A percentile compares a stretch with the other conserved stretches of the same genome.
Evolutionary conservation across 2,888 invertebrate genomes (phyloP).

Genomic region (Dynastes maya): DNA sequence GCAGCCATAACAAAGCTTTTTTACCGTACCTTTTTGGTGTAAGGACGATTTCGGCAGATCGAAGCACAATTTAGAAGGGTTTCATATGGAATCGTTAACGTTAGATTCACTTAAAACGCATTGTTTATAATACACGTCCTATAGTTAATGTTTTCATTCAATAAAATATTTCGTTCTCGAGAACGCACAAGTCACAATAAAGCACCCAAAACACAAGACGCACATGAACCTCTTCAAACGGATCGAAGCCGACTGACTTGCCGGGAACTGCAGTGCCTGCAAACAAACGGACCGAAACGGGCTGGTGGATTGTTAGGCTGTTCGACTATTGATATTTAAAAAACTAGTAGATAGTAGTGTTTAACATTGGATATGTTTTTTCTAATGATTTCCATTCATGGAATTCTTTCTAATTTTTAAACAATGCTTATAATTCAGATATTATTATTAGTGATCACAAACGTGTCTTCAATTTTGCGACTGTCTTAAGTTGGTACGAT

Average conservation of each 20-base stretch:
- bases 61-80: neutral
- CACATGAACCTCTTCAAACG: neutral
- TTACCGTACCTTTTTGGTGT: neutral
- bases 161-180: neutral
- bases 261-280: conserved; percentile 24
- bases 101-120: neutral
- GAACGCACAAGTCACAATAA: neutral
- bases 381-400: too few relatives aligned
- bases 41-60: neutral
- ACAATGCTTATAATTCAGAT: too few relatives aligned
- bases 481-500: neutral
- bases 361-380: too few relatives aligned
- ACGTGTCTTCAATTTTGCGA: neutral
- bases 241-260: conserved; percentile 6
- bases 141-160: conserved; percentile 19
- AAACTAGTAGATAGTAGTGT: too few relatives aligned
- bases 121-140: neutral
- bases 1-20: conserved; percentile 29
- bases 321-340: too few relatives aligned
- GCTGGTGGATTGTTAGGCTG: too few relatives aligned
- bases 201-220: neutral
- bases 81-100: neutral
- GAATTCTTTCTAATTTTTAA: too few relatives aligned
- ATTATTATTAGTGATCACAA: too few relatives aligned
- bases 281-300: neutral